Evolutionary conservation across 2,113 vertebrate genomes (phyloP).

Genomic region (Bothrops jararaca): DNA sequence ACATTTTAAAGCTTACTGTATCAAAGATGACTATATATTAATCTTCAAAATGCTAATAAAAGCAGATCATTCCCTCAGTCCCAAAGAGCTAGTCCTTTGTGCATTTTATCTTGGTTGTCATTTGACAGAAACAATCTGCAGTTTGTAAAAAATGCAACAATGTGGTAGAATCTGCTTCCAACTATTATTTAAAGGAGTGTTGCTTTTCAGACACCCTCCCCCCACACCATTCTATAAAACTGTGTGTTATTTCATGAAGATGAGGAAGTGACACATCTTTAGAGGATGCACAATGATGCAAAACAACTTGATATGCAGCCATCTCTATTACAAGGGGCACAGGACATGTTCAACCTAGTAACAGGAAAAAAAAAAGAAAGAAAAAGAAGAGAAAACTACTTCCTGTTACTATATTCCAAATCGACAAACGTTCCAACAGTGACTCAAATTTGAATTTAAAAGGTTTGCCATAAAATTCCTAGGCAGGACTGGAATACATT

Average conservation of each 20-base stretch:
- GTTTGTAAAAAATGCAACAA: not conserved
- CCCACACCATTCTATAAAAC: not conserved
- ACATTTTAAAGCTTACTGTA: conserved; percentile 60
- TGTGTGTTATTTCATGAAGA: not conserved
- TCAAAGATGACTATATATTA: conserved; percentile 46
- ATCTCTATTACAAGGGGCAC: conserved; percentile 59
- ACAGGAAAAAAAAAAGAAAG: not conserved
- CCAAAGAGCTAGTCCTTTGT: not conserved
- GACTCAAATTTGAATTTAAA: conserved; percentile 82
- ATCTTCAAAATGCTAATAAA: not conserved
- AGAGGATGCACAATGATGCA: not conserved
- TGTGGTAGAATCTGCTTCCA: not conserved
- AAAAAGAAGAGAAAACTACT: conserved; percentile 65
- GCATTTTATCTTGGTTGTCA: not conserved
- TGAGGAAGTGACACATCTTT: not conserved
- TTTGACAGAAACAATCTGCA: not conserved
- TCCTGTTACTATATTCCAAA: conserved; percentile 72
- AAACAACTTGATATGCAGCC: conserved; percentile 33
- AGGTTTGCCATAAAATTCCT: conserved; percentile 77
- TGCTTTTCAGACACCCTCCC: not conserved
- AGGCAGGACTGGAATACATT: conserved; percentile 79
- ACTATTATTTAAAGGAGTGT: not conserved
- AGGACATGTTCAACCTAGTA: conserved; percentile 67
- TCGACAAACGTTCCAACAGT: conserved; percentile 75
- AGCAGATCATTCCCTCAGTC: not conserved